These are phyloP conservation scores for Tricholaema leucomelas DNA, from an alignment of 2,113 vertebrate species.

Conservation along the genomic window DNA sequence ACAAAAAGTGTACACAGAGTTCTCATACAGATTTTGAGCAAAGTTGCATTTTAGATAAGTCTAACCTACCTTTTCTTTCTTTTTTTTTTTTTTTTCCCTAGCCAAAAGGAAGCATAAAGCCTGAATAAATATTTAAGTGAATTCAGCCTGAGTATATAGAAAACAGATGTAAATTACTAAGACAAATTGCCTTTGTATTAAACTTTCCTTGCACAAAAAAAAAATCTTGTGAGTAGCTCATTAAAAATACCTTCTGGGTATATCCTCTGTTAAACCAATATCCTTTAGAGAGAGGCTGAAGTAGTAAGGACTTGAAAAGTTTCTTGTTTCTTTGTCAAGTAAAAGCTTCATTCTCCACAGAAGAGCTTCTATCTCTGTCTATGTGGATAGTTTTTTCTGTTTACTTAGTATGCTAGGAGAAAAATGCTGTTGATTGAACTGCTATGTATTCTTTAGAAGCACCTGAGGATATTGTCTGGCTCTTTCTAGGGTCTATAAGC, in stretches of 20 bases:
- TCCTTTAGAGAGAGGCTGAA: not conserved
- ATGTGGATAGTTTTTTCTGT: not conserved
- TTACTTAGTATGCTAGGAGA: not conserved
- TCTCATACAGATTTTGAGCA: not conserved
- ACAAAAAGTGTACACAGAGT: not conserved
- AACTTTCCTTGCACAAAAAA: constrained; percentile 4
- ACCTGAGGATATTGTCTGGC: not conserved
- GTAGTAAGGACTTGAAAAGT: not conserved
- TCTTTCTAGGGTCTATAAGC: not conserved
- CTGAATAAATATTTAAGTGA: constrained; percentile 56
- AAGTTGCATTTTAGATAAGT: constrained; percentile 8
- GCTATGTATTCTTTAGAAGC: not conserved
- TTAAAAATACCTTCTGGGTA: constrained; percentile 51
- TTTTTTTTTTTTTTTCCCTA: not conserved
- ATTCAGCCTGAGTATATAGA: constrained; percentile 16
- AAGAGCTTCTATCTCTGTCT: not conserved
- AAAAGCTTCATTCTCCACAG: not conserved
- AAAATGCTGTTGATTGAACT: not conserved
- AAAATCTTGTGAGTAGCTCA: constrained; percentile 7
- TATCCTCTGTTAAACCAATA: constrained; percentile 22
- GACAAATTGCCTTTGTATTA: constrained; percentile 54
- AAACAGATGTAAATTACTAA: constrained; percentile 49
- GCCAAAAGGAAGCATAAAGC: constrained; percentile 32
- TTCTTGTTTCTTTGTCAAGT: not conserved
- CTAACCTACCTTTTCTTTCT: constrained; percentile 39